Evolutionary conservation across 92 coral and sea anemone genomes (phyloP), one percentile per base, ranked within the genome.

Genomic region (Siderastrea siderea): DNA sequence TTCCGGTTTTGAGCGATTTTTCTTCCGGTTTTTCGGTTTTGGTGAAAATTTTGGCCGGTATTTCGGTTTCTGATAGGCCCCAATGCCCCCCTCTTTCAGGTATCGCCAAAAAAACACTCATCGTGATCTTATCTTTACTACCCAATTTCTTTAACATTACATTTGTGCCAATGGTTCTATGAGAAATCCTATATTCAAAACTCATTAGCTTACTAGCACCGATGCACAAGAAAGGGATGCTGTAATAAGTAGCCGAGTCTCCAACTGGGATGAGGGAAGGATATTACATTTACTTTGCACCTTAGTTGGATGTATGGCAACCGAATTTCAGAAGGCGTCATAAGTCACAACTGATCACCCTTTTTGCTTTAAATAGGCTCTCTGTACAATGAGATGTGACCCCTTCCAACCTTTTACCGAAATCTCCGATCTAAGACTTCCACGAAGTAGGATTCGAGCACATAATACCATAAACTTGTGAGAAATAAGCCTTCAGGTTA

Each of bases 381-480:
- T 72, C 80, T 67, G 13, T 26, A 72, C 43, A 60, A 13, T 73
- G 67, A 48, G 72, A 83, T 46, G 51, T 11, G 73, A 85, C 80
- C 70, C 26, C 71, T 52, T 45, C 43, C 3, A 84, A 59, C 76
- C 65, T 54, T 84, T 79, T 84, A 74, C 82, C 75, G 75, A 57
- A 63, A 15, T 74, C 75, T 59, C 82, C 75, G 13, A 85, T 50
- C 47, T 60, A n/a, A n/a, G n/a, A n/a, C n/a, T 86, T 77, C 83
- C 84, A 86, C 47, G 78, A 86, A 38, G 45, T 46, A 6, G 84
- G 71, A 57, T 77, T 77, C 64, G 88, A 60, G 83, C 84, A 61
- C 54, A 84, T 73, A 47, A 84, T 71, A 16, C 87, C 69, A 44
- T 59, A 71, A 71, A 48, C 68, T 70, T 84, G 73, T 59, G 73